Conservation (phyloP, 1,140 invertebrate genomes). For the Popillia japonica region DNA sequence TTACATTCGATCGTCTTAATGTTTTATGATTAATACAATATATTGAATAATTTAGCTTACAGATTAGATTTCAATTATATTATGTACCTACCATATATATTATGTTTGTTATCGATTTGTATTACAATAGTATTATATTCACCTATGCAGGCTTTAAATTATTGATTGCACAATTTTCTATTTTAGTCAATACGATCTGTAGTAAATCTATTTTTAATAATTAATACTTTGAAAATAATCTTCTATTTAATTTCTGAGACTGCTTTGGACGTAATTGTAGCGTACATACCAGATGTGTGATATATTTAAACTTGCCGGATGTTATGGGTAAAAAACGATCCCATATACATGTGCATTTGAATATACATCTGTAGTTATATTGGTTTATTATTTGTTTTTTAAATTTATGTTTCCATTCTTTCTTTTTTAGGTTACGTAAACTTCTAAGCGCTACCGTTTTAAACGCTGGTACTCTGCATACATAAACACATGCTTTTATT, state of each 20-base stretch:
- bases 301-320: constrained; percentile 35
- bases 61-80: no score
- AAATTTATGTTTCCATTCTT: constrained; percentile 18
- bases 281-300: constrained; percentile 20
- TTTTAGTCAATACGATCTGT: neutral
- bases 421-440: constrained; percentile 32
- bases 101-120: constrained; percentile 3
- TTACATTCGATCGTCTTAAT: neutral
- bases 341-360: constrained; percentile 16
- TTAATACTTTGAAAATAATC: constrained; percentile 8
- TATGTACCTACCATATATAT: no score
- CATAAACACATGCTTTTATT: no score
- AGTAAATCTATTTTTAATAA: constrained; percentile 13
- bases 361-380: constrained; percentile 19
- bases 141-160: neutral
- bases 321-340: constrained; percentile 30
- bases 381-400: constrained; percentile 22
- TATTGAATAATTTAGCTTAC: neutral
- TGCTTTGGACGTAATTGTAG: constrained; percentile 29
- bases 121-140: neutral
- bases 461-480: no score
- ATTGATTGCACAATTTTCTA: constrained; percentile 33
- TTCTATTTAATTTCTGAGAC: constrained; percentile 5
- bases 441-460: neutral
- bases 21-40: neutral